Evolutionary conservation across 2,797 vertebrate genomes (phyloP), one percentile per base, ranked within the genome.

Genomic region (Nasua narica): DNA sequence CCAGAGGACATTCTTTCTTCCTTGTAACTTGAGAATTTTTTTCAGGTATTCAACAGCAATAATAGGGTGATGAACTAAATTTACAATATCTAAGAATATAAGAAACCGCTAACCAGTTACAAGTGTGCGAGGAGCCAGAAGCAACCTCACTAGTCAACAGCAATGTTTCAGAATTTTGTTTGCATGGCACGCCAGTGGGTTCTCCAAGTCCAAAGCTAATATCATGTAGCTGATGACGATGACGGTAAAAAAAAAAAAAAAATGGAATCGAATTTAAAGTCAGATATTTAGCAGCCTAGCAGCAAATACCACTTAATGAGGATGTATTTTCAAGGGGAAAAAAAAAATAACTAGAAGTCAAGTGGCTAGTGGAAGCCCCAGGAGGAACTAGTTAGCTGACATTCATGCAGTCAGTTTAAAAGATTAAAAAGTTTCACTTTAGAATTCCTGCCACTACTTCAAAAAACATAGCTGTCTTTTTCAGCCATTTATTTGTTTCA

Each of bases 391-490:
- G 62, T 76, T 70, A 88, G 23, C 76, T 90, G 89, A 87, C 70
- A 90, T 43, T 40, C n/a, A 81, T 10, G 21, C 70, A 94, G 48
- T 70, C 32, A 29, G 58, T 43, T 69, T 78, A 72, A 11, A 78
- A 77, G 91, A 96, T 90, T 52, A 87, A 93, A 91, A 97, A 87
- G 11, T 40, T 96, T 90, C 67, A 92, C 60, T 89, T 90, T 60
- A 65, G 70, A 96, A n/a, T 43, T 94, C 37, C 94, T 93, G 79
- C 67, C 86, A 91, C 43, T 40, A 86, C 77, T 97, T 95, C 87
- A 93, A 94, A 67, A 94, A n/a, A 69, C 50, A 76, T 6, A 58
- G 25, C 50, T 91, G 50, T 81, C 83, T 91, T 79, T 94, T 85
- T 65, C 70, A 94, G 50, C 77, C 65, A 87, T 87, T 56, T 94